A percentile compares a stretch with the other conserved stretches of the same genome.
Evolutionary conservation across 2,888 invertebrate genomes (phyloP).

Genomic region (Drosophila yooni): DNA sequence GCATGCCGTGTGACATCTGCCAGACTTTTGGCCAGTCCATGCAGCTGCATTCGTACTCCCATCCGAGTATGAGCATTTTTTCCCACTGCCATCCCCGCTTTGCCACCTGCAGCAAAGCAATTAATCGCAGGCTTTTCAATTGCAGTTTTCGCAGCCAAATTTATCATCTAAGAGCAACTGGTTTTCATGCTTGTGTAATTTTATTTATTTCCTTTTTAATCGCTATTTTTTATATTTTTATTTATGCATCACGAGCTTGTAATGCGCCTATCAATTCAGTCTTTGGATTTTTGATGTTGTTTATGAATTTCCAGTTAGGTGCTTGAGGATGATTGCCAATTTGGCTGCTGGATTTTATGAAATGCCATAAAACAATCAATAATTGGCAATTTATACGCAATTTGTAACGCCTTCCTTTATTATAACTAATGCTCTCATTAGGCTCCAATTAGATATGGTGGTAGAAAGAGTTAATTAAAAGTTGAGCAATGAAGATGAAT

Average conservation of each 20-base stretch:
- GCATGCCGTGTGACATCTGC: constrained; percentile 54
- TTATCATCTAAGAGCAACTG: constrained; percentile 51
- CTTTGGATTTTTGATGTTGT: constrained; percentile 15
- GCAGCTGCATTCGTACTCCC: constrained; percentile 46
- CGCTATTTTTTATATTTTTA: constrained; percentile 30
- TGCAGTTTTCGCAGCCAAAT: constrained; percentile 42
- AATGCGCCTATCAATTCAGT: constrained; percentile 22
- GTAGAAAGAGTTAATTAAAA: not conserved
- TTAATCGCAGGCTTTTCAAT: constrained; percentile 55
- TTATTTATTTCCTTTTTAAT: constrained; percentile 28
- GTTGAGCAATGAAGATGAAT: not conserved
- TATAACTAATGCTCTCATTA: not conserved
- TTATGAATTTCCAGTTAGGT: constrained; percentile 11
- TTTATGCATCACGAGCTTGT: constrained; percentile 56
- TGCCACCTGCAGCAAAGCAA: constrained; percentile 41
- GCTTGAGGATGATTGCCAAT: constrained; percentile 26
- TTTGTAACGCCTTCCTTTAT: constrained; percentile 13
- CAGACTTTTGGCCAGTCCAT: constrained; percentile 31
- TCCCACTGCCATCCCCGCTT: not conserved
- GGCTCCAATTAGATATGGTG: not conserved
- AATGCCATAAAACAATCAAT: constrained; percentile 21
- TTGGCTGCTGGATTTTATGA: constrained; percentile 19
- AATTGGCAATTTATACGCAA: constrained; percentile 14
- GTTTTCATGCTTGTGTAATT: constrained; percentile 48
- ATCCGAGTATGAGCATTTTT: constrained; percentile 3